Conservation (phyloP, 2,888 invertebrate species). For the Leptothorax acervorum region DNA sequence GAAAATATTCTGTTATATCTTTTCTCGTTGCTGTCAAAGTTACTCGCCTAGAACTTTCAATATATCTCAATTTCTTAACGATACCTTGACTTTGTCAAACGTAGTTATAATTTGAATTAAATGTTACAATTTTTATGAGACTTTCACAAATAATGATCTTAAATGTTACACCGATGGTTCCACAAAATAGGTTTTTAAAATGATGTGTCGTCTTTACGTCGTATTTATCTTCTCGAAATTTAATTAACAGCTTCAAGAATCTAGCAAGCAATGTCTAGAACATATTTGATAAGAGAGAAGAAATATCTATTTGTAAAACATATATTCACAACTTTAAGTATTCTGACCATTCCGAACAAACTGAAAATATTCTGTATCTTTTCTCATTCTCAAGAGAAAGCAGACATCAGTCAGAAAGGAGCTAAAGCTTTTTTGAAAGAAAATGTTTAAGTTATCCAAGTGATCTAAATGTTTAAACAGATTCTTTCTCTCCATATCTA, state of each 20-base stretch:
- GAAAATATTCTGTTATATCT: not conserved
- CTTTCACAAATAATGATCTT: not conserved
- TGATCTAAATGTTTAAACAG: not conserved
- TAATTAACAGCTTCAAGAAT: not conserved
- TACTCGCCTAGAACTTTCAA: not conserved
- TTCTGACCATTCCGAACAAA: too few species aligned
- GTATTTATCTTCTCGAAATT: not conserved
- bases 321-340: not conserved
- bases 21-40: not conserved
- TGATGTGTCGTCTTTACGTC: not conserved
- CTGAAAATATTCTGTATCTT: not conserved
- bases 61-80: not conserved
- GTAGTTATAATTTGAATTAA: not conserved
- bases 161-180: not conserved
- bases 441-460: not conserved
- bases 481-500: not conserved
- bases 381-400: not conserved
- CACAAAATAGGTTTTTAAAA: not conserved
- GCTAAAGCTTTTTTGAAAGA: not conserved
- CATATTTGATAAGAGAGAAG: not conserved
- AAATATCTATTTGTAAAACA: not conserved
- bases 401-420: not conserved
- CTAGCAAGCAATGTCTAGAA: not conserved
- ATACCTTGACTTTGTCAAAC: not conserved
- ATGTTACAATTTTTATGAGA: not conserved